Evolutionary conservation across 2,888 invertebrate genomes (phyloP), one percentile per base, ranked within the genome.

Genomic region (Homarus gammarus): DNA sequence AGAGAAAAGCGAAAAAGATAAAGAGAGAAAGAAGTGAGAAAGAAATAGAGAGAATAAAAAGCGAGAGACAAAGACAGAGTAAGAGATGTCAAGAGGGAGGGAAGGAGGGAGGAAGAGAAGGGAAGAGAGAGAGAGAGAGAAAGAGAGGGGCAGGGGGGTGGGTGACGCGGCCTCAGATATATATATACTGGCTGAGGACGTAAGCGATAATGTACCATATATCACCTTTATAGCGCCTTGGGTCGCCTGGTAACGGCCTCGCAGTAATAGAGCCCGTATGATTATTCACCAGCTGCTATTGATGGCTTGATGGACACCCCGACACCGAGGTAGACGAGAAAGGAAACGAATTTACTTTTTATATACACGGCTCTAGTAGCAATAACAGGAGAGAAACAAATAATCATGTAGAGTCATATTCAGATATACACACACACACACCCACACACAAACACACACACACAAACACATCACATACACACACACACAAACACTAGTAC

Each of bases 391-490:
- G n/a, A 5, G 6, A 64, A 6, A 64, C 64, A 64, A 6, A 64
- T 22, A 64, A 6, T 10, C 64, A 64, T 22, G 18, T 22, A 64
- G 8, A 64, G 8, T 10, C 64, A 64, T 22, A 64, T 22, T 10
- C 31, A 64, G 8, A 64, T 22, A 64, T 27, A 64, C 31, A 64
- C 64, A 64, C 64, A 64, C 64, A 64, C 64, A 64, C 64, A 64
- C 64, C 5, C 64, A 64, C 64, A 73, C 73, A 36, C 73, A 73
- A 12, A 73, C 73, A 51, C 77, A 78, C 77, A 78, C 77, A 78
- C 6, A n/a, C n/a, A n/a, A n/a, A n/a, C n/a, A n/a, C n/a, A n/a
- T n/a, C n/a, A n/a, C n/a, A n/a, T n/a, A n/a, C n/a, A n/a, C n/a
- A n/a, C n/a, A n/a, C n/a, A n/a, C n/a, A n/a, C n/a, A n/a, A n/a